Conservation (phyloP, 2,888 invertebrate genomes). For the Willowsia nigromaculata region DNA sequence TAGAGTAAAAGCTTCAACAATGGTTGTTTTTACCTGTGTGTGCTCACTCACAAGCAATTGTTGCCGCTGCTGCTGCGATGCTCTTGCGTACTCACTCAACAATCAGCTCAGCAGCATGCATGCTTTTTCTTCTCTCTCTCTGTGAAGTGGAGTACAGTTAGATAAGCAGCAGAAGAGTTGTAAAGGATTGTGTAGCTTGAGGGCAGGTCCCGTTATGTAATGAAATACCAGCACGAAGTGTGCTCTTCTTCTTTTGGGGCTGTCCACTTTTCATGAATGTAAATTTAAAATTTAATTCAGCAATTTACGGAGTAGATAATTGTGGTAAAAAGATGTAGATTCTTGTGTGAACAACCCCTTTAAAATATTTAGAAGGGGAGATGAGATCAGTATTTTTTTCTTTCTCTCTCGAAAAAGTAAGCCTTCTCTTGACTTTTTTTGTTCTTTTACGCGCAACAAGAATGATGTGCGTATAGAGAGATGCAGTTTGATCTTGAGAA, state of each 20-base stretch:
- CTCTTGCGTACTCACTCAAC: no score
- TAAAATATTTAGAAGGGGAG: background rate
- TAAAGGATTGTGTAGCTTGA: conserved; percentile 21
- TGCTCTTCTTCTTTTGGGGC: conserved; percentile 21
- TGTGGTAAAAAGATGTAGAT: background rate
- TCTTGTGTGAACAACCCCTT: background rate
- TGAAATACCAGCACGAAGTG: conserved; percentile 62
- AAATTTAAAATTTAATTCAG: background rate
- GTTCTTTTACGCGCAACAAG: no score
- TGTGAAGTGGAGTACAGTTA: conserved; percentile 58
- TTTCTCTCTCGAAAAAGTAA: background rate
- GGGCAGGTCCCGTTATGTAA: conserved; percentile 67
- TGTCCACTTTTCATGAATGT: background rate
- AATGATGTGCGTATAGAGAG: no score
- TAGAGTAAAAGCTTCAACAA: background rate
- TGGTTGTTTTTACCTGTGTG: background rate
- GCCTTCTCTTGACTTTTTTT: background rate
- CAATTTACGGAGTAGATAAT: background rate
- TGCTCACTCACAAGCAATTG: no score
- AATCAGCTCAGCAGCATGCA: background rate
- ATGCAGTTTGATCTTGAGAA: conserved; percentile 49
- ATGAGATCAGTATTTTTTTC: background rate
- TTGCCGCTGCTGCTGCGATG: no score
- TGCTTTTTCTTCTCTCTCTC: no score
- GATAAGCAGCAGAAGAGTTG: background rate